Percentiles rank a stretch among this genome's conserved stretches.
Conservation (phyloP, 2,888 invertebrate genomes). For the Dasysyrphus albostriatus region DNA sequence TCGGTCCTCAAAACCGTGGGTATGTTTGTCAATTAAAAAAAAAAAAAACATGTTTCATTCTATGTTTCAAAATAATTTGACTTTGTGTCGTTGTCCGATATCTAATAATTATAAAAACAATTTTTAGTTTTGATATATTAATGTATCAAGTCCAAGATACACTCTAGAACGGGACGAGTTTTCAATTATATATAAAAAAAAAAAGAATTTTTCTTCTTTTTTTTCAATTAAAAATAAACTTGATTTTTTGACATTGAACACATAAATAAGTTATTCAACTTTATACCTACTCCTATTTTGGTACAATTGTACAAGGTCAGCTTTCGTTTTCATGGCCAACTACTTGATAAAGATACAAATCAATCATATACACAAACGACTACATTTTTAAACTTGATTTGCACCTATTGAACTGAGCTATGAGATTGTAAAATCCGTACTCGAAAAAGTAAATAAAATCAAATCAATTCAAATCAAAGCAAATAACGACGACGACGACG, state of each 20-base stretch:
- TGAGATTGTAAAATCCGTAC: background rate
- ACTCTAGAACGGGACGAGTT: background rate
- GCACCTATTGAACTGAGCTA: conserved; percentile 6
- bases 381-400: conserved; percentile 8
- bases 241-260: background rate
- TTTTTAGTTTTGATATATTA: too few relatives aligned
- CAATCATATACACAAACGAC: conserved; percentile 22
- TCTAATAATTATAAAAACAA: too few relatives aligned
- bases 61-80: too few relatives aligned
- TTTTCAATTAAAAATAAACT: background rate
- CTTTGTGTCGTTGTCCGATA: too few relatives aligned
- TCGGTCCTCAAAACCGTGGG: too few relatives aligned
- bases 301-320: conserved; percentile 58
- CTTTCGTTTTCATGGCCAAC: conserved; percentile 73
- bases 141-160: too few relatives aligned
- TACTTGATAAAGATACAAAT: conserved; percentile 35
- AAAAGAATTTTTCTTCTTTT: background rate
- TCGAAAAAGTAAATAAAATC: background rate
- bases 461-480: conserved; percentile 52
- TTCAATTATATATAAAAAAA: background rate
- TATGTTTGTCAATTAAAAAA: too few relatives aligned
- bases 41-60: too few relatives aligned
- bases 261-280: background rate
- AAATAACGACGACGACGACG: conserved; percentile 6
- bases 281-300: background rate